Evolutionary conservation across 2,113 vertebrate genomes (phyloP), one percentile per base, ranked within the genome.

Genomic region (Aptenodytes forsteri): DNA sequence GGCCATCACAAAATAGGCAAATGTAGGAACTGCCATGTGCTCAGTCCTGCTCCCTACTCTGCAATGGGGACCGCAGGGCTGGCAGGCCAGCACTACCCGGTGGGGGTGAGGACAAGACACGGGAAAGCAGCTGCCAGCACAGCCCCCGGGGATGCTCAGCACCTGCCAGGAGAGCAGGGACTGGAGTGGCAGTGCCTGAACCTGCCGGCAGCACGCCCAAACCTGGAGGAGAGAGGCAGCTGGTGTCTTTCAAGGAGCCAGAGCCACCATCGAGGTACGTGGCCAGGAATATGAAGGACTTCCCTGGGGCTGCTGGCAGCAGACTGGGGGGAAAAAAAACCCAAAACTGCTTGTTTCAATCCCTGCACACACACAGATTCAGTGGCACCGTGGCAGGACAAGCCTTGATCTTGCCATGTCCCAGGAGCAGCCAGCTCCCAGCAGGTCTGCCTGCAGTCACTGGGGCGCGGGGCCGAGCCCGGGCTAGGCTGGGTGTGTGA

Each of bases 401-500:
- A 89, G 16, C 32, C 38, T 22, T 44, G 50, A 52, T 40, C 73
- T 81, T 46, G 27, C 30, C 50, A 34, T 0, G 5, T 2, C 26
- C 26, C 54, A 32, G 83, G 47, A 79, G 61, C 52, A 47, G 13
- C 4, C 9, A 20, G 58, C 11, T 65, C 62, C 32, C 44, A 29
- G 40, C 42, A 27, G n/a, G 3, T 30, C 30, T 78, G 54, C 29
- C 27, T 0, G 1, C 10, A 29, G 55, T 9, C 55, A 29, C 18
- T 0, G 0, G 80, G 14, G 64, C 2, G 6, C 0, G 0, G 50
- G 12, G 42, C 29, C 0, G 9, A 89, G 59, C 55, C 32, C 10
- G 2, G 65, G 19, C 61, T 34, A n/a, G 3, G 49, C 36, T 50
- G 66, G 44, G 2, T 1, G 1, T 23, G 14, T 0, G 0, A 16